phyloP scores from a whole-genome alignment of 2,797 vertebrate genomes.

The Dallia pectoralis region DNA sequence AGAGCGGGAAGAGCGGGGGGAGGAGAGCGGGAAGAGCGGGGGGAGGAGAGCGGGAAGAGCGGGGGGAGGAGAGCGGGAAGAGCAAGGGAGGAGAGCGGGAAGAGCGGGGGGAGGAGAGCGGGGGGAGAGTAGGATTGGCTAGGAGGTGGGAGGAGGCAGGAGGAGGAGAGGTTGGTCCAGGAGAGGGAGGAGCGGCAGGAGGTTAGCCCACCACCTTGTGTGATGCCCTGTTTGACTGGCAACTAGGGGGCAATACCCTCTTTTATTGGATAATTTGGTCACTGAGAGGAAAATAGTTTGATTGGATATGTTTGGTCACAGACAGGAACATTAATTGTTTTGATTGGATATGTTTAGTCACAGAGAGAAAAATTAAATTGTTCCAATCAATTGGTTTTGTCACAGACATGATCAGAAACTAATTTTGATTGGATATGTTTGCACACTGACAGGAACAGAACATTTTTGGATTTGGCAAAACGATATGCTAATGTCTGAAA shows the following conservation, averaged over 20 bases:
- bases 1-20: background rate
- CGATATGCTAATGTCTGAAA: slow-evolving; percentile 17
- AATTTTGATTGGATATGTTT: no score
- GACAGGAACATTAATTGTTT: slow-evolving; percentile 41
- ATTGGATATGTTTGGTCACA: slow-evolving; percentile 22
- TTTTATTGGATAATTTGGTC: no score
- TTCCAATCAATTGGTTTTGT: no score
- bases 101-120: background rate
- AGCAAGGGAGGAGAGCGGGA: background rate
- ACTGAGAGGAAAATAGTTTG: slow-evolving; percentile 1
- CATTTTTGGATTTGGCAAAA: no score
- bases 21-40: background rate
- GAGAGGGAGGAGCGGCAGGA: background rate
- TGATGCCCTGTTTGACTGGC: background rate
- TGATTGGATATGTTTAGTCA: no score
- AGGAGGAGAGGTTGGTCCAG: background rate
- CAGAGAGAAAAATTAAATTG: no score
- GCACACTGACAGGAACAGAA: no score
- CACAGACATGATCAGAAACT: no score
- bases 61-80: background rate
- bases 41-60: background rate
- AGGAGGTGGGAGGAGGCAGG: background rate
- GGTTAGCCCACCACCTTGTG: background rate
- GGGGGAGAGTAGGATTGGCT: no score
- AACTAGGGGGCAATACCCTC: slow-evolving; percentile 1